Conservation (phyloP, 2,797 vertebrate species). For the Morelia viridis region DNA sequence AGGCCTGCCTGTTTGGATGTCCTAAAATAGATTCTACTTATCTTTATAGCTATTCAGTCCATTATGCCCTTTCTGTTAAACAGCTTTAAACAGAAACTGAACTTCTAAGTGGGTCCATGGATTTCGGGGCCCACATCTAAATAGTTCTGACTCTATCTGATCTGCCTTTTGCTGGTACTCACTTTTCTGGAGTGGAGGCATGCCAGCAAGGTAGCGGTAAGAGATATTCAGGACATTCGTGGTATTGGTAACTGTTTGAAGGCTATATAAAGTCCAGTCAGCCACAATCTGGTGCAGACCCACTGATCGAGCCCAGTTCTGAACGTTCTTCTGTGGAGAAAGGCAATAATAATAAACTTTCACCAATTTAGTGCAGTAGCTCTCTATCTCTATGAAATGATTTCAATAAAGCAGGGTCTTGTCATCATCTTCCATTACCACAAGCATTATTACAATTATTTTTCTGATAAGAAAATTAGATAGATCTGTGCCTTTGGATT, state of each 20-base stretch:
- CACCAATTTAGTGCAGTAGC: neutral
- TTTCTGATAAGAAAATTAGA: neutral
- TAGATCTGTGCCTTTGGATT: neutral
- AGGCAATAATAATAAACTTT: neutral
- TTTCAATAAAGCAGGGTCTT: neutral
- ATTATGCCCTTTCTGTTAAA: neutral
- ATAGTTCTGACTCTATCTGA: neutral
- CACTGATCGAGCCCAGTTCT: neutral
- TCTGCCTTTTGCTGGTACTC: constrained; percentile 46
- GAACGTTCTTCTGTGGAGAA: constrained; percentile 1
- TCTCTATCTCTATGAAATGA: neutral
- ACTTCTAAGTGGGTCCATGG: neutral
- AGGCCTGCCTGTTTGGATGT: neutral
- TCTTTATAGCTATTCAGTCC: neutral
- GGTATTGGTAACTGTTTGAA: constrained; percentile 31
- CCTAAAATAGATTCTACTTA: neutral
- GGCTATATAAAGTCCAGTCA: constrained; percentile 5
- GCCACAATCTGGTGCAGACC: neutral
- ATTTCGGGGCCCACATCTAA: neutral
- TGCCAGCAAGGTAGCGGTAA: constrained; percentile 63
- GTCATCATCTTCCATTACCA: neutral
- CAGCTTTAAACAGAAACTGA: neutral
- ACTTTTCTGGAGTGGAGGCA: constrained; percentile 58
- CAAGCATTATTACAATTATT: neutral
- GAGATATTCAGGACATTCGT: constrained; percentile 35